Evolutionary conservation across 2,113 vertebrate species (phyloP).

Genomic region (Turdus rufiventris): DNA sequence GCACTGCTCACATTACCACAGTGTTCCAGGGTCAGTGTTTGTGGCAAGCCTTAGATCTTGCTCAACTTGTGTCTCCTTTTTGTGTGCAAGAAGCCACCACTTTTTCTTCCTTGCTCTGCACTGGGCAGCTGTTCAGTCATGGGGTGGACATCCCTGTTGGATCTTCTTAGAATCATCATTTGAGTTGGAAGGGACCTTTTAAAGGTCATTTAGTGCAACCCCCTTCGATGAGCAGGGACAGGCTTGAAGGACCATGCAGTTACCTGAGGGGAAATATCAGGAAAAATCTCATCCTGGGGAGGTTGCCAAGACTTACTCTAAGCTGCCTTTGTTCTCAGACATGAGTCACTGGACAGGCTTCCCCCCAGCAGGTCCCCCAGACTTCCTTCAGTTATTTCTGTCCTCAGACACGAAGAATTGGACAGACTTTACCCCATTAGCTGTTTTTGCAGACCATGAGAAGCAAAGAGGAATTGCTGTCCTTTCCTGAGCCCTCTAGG

Average conservation of each 20-base stretch:
- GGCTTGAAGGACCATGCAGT: background rate
- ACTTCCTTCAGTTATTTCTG: background rate
- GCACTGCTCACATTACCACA: fast-evolving
- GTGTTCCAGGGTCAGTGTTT: background rate
- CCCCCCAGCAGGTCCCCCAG: background rate
- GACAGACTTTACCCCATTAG: background rate
- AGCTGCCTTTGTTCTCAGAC: background rate
- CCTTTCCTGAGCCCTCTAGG: background rate
- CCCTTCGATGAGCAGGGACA: background rate
- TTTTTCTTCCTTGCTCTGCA: fast-evolving
- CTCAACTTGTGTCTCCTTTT: background rate
- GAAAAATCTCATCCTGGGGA: background rate
- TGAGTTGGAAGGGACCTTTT: background rate
- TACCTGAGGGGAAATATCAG: background rate
- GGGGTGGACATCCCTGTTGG: background rate
- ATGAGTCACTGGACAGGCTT: background rate
- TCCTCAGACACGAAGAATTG: background rate
- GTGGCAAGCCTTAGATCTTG: background rate
- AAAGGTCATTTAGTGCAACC: background rate
- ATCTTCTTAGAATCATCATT: background rate
- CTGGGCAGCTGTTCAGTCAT: background rate
- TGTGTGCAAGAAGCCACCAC: background rate
- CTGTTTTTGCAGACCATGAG: background rate
- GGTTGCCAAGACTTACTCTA: background rate
- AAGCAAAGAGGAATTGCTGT: background rate